phyloP scores from a whole-genome alignment of 1,140 invertebrate genomes.

The Aricia agestis region DNA sequence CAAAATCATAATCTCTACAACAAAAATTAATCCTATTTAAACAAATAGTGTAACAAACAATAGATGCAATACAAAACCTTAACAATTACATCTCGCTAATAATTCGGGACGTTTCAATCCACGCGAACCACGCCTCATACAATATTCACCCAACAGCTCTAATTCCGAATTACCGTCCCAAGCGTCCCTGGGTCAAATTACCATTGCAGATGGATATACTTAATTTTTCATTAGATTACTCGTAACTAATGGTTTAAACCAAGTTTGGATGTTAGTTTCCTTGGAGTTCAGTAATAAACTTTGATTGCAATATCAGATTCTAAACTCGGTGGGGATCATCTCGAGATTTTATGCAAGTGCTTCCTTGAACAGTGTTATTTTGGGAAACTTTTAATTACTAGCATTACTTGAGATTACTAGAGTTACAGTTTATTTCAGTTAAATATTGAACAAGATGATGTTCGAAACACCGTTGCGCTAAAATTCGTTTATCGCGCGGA shows the following conservation, averaged over 20 bases:
- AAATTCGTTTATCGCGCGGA: no score
- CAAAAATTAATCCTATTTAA: background rate
- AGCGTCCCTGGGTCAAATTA: background rate
- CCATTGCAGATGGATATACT: conserved; percentile 1
- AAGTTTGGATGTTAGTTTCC: background rate
- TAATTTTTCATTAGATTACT: background rate
- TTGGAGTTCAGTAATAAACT: background rate
- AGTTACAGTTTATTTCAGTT: background rate
- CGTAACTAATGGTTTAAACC: background rate
- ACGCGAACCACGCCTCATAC: background rate
- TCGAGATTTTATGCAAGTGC: background rate
- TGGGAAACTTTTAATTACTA: background rate
- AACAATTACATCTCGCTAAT: background rate
- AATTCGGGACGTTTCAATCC: background rate
- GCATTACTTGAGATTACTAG: background rate
- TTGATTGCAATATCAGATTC: conserved; percentile 1
- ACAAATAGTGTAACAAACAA: background rate
- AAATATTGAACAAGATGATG: no score
- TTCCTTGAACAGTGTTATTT: background rate
- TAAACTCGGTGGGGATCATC: background rate
- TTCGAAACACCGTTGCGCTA: no score
- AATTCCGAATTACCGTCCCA: conserved; percentile 1
- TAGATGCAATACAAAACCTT: background rate
- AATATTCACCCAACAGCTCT: conserved; percentile 6
- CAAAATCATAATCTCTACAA: no score